Evolutionary conservation across 2,797 vertebrate genomes (phyloP).

Genomic region (Cuniculus paca): DNA sequence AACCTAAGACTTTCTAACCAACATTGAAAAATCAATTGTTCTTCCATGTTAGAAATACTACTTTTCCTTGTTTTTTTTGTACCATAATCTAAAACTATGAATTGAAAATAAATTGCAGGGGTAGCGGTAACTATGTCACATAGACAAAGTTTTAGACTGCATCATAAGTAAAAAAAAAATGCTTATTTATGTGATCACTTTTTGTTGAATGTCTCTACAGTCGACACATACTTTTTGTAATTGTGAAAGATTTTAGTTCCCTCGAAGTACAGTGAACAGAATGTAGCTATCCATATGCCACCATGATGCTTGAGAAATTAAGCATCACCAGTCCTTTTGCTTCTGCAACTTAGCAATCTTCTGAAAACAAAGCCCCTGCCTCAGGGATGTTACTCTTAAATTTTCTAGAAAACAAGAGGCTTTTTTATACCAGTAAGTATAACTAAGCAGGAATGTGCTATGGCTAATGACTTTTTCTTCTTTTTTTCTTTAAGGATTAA

Average conservation of each 20-base stretch:
- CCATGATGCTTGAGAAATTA: constrained; percentile 8
- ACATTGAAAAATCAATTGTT: background rate
- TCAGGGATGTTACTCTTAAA: background rate
- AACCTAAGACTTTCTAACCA: background rate
- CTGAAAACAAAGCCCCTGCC: background rate
- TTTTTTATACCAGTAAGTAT: background rate
- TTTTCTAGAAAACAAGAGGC: constrained; percentile 5
- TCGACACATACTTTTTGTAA: constrained; percentile 4
- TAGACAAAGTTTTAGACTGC: background rate
- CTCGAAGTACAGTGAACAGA: background rate
- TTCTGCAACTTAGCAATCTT: background rate
- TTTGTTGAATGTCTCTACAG: background rate
- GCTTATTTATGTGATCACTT: background rate
- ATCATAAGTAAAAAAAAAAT: background rate
- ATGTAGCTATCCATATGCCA: background rate
- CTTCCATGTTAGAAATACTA: background rate
- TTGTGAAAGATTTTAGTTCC: background rate
- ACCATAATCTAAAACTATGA: background rate
- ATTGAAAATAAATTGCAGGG: background rate
- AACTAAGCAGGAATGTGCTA: background rate
- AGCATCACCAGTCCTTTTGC: background rate
- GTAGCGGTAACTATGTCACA: background rate
- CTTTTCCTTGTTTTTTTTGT: background rate
- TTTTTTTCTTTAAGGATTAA: constrained; percentile 14
- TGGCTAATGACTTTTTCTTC: background rate